phyloP scores from a whole-genome alignment of 2,888 invertebrate species.

The Acanthacorydalis orientalis region DNA sequence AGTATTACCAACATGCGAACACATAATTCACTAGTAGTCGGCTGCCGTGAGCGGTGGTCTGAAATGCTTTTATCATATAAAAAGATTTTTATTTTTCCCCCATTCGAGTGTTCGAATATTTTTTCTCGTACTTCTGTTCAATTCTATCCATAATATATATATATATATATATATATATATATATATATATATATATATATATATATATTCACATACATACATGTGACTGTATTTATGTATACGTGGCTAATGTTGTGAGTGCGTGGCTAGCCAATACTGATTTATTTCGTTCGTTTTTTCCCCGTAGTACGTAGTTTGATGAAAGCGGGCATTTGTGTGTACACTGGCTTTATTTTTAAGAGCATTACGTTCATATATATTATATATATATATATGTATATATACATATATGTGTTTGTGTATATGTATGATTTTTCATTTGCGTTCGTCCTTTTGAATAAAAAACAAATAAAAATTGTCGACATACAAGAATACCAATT shows the following conservation, averaged over 20 bases:
- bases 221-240: too few relatives aligned
- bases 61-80: slow-evolving; percentile 7
- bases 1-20: background rate
- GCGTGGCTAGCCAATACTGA: too few relatives aligned
- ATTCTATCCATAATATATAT: background rate
- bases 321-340: background rate
- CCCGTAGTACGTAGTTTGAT: too few relatives aligned
- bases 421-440: too few relatives aligned
- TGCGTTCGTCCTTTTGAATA: too few relatives aligned
- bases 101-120: background rate
- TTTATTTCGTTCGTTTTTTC: background rate
- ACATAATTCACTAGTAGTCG: background rate
- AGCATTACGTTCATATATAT: too few relatives aligned
- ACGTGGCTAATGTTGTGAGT: too few relatives aligned
- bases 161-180: background rate
- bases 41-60: slow-evolving; percentile 1
- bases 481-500: too few relatives aligned
- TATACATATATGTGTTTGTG: too few relatives aligned
- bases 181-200: background rate
- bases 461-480: too few relatives aligned
- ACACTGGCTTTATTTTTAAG: background rate
- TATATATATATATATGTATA: too few relatives aligned
- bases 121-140: background rate
- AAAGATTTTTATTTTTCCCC: slow-evolving; percentile 6
- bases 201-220: too few relatives aligned